A percentile compares a stretch with the other conserved stretches of the same genome.
phyloP scores from a whole-genome alignment of 2,888 invertebrate genomes.

The Xestia sexstrigata region DNA sequence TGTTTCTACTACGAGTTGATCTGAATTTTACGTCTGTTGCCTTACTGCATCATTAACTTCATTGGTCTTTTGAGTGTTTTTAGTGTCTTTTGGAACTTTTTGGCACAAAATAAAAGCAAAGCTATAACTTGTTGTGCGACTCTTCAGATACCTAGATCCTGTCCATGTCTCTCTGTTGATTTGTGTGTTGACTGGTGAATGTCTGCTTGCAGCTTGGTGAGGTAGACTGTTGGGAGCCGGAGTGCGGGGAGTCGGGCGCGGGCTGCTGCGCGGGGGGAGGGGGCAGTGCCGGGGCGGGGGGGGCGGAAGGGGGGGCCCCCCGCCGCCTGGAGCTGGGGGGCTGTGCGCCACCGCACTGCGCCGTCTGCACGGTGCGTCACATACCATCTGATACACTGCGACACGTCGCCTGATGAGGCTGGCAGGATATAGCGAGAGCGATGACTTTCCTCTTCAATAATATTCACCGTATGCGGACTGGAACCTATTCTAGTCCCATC shows the following conservation, averaged over 20 bases:
- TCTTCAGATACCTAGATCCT: neutral
- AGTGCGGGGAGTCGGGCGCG: slow-evolving; percentile 94
- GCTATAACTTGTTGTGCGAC: neutral
- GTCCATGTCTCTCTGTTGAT: neutral
- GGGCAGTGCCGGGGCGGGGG: slow-evolving; percentile 89
- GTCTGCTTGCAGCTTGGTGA: slow-evolving; percentile 92
- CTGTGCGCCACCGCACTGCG: slow-evolving; percentile 93
- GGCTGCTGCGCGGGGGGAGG: slow-evolving; percentile 92
- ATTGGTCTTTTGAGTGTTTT: neutral
- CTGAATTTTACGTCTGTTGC: neutral
- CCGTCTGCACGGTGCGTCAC: slow-evolving; percentile 86
- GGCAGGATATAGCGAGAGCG: slow-evolving; percentile 17
- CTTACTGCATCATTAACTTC: neutral
- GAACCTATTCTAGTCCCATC: neutral
- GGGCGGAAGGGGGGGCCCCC: slow-evolving; percentile 89
- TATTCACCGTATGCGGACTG: neutral
- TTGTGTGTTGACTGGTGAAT: slow-evolving; percentile 16
- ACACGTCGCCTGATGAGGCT: slow-evolving; percentile 24
- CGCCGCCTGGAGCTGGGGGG: slow-evolving; percentile 91
- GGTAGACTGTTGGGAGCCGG: slow-evolving; percentile 97
- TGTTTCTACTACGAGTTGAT: neutral
- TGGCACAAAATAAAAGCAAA: neutral
- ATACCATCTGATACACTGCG: slow-evolving; percentile 25
- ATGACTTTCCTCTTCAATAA: neutral
- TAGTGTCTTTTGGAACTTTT: neutral